Conservation (phyloP, 2,797 vertebrate genomes). For the Monodelphis domestica region DNA sequence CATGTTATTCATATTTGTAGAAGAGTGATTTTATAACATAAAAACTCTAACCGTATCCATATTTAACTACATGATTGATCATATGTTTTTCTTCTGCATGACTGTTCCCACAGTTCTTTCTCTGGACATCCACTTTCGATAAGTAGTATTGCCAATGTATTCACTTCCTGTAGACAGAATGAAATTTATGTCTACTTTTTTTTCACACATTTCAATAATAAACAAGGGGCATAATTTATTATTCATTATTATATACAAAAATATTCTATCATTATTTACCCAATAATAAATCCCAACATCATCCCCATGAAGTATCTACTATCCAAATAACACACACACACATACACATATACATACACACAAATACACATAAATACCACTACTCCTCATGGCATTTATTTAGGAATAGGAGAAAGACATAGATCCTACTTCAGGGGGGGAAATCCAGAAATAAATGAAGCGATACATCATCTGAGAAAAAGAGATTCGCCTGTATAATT, state of each 20-base stretch:
- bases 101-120: too few species aligned
- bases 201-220: background rate
- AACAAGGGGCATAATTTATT: background rate
- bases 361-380: background rate
- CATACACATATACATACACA: too few species aligned
- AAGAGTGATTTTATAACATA: too few species aligned
- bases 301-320: background rate
- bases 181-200: background rate
- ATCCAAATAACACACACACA: background rate
- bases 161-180: background rate
- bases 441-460: background rate
- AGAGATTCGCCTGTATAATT: too few species aligned
- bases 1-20: too few species aligned
- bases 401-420: background rate
- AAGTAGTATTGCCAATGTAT: background rate
- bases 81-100: too few species aligned
- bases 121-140: background rate
- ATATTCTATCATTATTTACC: background rate
- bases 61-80: too few species aligned
- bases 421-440: accelerated
- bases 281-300: background rate
- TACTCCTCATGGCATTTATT: background rate
- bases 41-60: too few species aligned
- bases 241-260: background rate
- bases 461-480: background rate